phyloP scores from a whole-genome alignment of 1,140 invertebrate genomes.

The Apis laboriosa region DNA sequence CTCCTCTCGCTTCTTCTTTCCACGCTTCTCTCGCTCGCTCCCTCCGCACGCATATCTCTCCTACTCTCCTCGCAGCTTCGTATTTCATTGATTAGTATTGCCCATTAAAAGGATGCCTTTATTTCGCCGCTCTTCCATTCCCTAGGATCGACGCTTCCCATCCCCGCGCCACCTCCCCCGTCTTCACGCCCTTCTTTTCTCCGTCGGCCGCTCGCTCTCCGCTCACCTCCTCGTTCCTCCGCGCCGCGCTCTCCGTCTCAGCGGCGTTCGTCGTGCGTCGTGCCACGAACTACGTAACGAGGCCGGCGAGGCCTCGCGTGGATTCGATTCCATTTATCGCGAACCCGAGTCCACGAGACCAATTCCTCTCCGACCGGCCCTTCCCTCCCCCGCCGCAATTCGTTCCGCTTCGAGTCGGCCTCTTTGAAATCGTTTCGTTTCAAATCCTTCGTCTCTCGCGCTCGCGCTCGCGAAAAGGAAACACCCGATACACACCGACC shows the following conservation, averaged over 20 bases:
- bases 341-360: no score
- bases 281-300: not conserved
- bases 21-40: conserved; percentile 43
- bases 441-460: not conserved
- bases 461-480: not conserved
- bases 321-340: not conserved
- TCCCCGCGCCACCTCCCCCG: not conserved
- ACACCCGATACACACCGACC: conserved; percentile 44
- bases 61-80: conserved; percentile 60
- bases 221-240: not conserved
- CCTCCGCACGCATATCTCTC: conserved; percentile 55
- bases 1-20: conserved; percentile 30
- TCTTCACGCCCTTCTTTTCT: not conserved
- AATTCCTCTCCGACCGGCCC: no score
- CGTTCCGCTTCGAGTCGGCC: not conserved
- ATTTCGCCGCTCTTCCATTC: conserved; percentile 64
- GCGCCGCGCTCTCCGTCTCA: not conserved
- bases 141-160: conserved; percentile 52
- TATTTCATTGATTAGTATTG: conserved; percentile 81
- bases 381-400: no score
- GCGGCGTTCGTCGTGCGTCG: not conserved
- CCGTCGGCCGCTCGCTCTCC: no score
- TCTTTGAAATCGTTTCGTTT: not conserved
- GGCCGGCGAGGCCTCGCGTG: not conserved
- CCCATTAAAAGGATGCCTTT: conserved; percentile 79